phyloP scores from a whole-genome alignment of 2,888 invertebrate species.

The Stramonita haemastoma region DNA sequence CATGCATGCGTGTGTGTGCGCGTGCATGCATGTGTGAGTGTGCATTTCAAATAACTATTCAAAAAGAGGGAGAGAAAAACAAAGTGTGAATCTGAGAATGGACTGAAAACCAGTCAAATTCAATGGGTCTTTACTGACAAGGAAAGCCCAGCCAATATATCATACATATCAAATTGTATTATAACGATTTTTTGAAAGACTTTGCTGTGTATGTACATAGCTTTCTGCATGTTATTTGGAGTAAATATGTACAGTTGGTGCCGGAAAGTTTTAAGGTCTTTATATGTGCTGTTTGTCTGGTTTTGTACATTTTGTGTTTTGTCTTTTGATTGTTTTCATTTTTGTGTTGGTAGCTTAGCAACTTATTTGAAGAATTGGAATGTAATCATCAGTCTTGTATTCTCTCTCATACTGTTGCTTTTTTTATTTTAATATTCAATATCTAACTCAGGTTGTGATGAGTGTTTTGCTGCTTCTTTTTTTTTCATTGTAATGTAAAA shows the following conservation, averaged over 20 bases:
- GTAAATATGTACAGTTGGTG: neutral
- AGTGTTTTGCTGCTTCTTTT: neutral
- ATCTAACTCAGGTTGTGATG: neutral
- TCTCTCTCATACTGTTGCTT: neutral
- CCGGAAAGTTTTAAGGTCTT: no score
- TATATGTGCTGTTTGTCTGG: no score
- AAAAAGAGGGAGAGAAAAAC: neutral
- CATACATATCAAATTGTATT: constrained; percentile 50
- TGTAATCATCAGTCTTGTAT: neutral
- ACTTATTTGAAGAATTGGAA: neutral
- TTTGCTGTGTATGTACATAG: constrained; percentile 28
- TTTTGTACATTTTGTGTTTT: no score
- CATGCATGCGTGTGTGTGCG: neutral
- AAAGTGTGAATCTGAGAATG: constrained; percentile 1
- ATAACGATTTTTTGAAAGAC: constrained; percentile 35
- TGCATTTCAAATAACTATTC: neutral
- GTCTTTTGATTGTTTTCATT: no score
- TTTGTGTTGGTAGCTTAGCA: no score
- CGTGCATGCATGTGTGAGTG: neutral
- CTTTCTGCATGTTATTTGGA: constrained; percentile 1
- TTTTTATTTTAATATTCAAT: neutral
- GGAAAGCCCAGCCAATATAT: constrained; percentile 47
- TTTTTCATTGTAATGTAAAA: no score
- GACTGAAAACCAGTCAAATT: constrained; percentile 2
- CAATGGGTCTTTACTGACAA: constrained; percentile 39